Evolutionary conservation across 2,113 vertebrate genomes (phyloP), one percentile per base, ranked within the genome.

Genomic region (Reinhardtius hippoglossoides): DNA sequence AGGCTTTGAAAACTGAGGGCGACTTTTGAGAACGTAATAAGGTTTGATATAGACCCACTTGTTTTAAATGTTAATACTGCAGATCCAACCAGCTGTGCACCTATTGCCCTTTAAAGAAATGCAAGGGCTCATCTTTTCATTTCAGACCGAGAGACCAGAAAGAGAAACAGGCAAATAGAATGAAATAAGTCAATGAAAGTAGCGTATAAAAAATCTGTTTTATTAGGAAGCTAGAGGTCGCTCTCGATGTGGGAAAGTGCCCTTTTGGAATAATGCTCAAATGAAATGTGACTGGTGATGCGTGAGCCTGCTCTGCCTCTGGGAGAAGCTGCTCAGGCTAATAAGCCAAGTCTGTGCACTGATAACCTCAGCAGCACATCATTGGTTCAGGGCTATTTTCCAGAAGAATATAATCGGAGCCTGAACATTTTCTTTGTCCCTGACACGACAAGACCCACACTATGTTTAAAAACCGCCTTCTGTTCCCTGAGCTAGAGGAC

Each of bases 271-370:
- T 27, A 70, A 55, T 3, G 18, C 56, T 81, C 5, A 76, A 76
- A 88, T 84, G 37, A 87, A 88, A 83, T 73, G 84, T 83, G 82
- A 84, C 74, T 81, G 76, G 58, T 85, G 81, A 90, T 83, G 89
- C 84, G 50, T 81, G 87, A 81, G 75, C 44, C 26, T 66, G 76
- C 54, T 40, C 67, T 76, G 83, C 88, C 86, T 77, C 69, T 67
- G 81, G 88, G 78, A 87, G 68, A 76, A 50, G 61, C 62, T 61
- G 87, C 55, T 76, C 69, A 55, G 71, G 70, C 83, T 84, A 80
- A 87, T 87, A 85, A 88, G 73, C 63, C 48, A 26, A 71, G 84
- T 84, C 84, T 55, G 60, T 69, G 68, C 77, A 21, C 80, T 86
- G 76, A 83, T 89, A 86, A 88, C 86, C 82, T 83, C 83, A 69